phyloP scores from a whole-genome alignment of 2,888 invertebrate genomes.

The Smittia sp. region DNA sequence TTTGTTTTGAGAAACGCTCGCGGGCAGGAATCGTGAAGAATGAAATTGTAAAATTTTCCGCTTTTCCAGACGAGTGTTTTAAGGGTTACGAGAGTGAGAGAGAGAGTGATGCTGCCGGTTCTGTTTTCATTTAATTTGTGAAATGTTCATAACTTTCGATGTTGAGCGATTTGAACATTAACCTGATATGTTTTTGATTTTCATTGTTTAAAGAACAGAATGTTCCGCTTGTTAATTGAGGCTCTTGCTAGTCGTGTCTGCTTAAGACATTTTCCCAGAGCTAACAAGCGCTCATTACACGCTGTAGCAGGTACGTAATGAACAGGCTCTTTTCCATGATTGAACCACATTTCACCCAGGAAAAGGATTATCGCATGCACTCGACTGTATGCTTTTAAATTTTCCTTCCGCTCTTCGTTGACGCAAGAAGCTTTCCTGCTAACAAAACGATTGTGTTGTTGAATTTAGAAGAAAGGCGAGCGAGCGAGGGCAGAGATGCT shows the following conservation, averaged over 20 bases:
- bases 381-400: constrained; percentile 8
- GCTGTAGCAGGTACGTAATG: too few relatives aligned
- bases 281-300: too few relatives aligned
- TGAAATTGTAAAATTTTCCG: constrained; percentile 8
- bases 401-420: constrained; percentile 5
- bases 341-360: not conserved
- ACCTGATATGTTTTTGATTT: too few relatives aligned
- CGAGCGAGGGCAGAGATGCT: too few relatives aligned
- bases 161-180: too few relatives aligned
- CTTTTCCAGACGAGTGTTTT: not conserved
- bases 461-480: too few relatives aligned
- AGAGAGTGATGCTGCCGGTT: not conserved
- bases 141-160: not conserved
- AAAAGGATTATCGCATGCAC: constrained; percentile 5
- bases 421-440: not conserved
- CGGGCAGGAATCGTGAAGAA: constrained; percentile 22
- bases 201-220: too few relatives aligned
- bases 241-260: too few relatives aligned
- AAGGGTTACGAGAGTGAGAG: not conserved
- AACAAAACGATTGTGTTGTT: too few relatives aligned
- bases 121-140: not conserved
- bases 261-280: too few relatives aligned
- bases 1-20: constrained; percentile 28
- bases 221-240: too few relatives aligned
- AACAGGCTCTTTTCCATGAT: not conserved